A percentile compares a stretch with the other conserved stretches of the same genome.
Evolutionary conservation across 1,140 invertebrate genomes (phyloP).

Genomic region (Apis dorsata): DNA sequence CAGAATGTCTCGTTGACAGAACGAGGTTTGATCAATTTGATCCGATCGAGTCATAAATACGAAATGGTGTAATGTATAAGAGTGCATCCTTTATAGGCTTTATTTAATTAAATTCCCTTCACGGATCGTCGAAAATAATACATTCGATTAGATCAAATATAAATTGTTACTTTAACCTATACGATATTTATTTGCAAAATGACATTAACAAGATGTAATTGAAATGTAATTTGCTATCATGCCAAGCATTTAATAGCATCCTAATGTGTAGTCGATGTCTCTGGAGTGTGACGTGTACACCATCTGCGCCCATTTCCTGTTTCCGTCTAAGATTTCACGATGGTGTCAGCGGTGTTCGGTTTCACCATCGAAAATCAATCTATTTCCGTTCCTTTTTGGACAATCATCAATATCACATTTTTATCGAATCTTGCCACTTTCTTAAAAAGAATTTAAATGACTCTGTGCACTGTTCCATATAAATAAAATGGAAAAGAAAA

Average conservation of each 20-base stretch:
- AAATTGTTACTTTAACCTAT: too few species aligned
- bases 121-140: too few species aligned
- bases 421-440: too few species aligned
- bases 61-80: too few species aligned
- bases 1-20: background rate
- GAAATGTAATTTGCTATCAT: too few species aligned
- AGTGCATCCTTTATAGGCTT: background rate
- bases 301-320: constrained; percentile 22
- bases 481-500: too few species aligned
- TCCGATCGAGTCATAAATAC: background rate
- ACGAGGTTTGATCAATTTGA: background rate
- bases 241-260: background rate
- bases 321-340: constrained; percentile 34
- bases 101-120: background rate
- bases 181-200: too few species aligned
- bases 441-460: background rate
- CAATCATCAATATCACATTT: background rate
- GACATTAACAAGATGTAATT: too few species aligned
- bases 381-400: background rate
- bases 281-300: background rate
- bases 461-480: too few species aligned
- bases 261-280: background rate
- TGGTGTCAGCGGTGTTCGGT: background rate
- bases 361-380: background rate
- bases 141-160: too few species aligned